Evolutionary conservation across 2,113 vertebrate genomes (phyloP).

Genomic region (Bubalus kerabau): DNA sequence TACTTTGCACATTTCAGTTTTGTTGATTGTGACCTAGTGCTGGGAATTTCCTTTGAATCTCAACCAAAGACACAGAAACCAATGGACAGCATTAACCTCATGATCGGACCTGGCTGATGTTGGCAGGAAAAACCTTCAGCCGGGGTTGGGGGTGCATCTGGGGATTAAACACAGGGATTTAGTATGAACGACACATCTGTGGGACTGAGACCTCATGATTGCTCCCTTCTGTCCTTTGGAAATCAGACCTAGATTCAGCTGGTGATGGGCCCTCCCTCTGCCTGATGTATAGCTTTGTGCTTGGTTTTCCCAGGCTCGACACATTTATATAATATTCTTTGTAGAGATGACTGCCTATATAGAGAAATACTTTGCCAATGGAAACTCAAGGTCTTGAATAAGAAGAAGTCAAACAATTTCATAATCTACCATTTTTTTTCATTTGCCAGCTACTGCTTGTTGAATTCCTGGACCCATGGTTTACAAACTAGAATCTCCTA

Average conservation of each 20-base stretch:
- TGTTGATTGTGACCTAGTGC: background rate
- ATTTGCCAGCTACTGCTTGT: fast-evolving
- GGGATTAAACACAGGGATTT: background rate
- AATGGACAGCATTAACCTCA: fast-evolving
- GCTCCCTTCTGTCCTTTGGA: background rate
- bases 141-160: fast-evolving
- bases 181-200: background rate
- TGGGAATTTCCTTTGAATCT: background rate
- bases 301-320: background rate
- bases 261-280: background rate
- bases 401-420: fast-evolving
- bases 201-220: fast-evolving
- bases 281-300: background rate
- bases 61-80: fast-evolving
- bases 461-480: too few species aligned
- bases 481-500: background rate
- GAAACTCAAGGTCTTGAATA: background rate
- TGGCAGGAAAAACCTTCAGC: background rate
- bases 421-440: fast-evolving
- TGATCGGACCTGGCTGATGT: background rate
- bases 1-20: too few species aligned
- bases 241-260: fast-evolving
- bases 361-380: background rate
- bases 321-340: background rate
- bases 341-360: background rate